Evolutionary conservation across 2,113 vertebrate species (phyloP), one percentile per base, ranked within the genome.

Genomic region (Lepus europaeus): DNA sequence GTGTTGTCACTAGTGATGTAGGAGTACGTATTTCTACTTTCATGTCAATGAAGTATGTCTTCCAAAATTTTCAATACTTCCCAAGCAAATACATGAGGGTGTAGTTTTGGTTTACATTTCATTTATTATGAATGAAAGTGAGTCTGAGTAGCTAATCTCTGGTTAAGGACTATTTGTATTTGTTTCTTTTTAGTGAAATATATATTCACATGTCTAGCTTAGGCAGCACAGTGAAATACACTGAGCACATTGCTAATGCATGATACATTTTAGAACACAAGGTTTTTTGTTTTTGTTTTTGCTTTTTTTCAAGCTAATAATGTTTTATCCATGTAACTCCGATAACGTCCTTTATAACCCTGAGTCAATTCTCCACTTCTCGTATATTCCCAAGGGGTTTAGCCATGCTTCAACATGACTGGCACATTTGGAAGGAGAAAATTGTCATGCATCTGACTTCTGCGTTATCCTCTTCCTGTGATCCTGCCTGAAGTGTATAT

Each of bases 51-150:
- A 56, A 82, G 10, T 16, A 3, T 51, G 9, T 45, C 85, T 77
- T 78, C 63, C 61, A 68, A 33, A 17, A 68, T 80, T 88, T 72
- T 53, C n/a, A 70, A 78, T 73, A 89, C 70, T 89, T 82, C 31
- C 31, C 33, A 66, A 89, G 13, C 9, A 85, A 66, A 53, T n/a
- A 22, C 4, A 2, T 51, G 79, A 95, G 17, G 53, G 25, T 51
- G 4, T 31, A 79, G 56, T 53, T 92, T 93, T 66, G 23, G 66
- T 81, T 91, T 68, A 82, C 5, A 12, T 56, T 89, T 70, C 3
- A 94, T 87, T 83, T 31, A 31, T 78, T 82, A 63, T 56, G 49
- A 82, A 49, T 78, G 56, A 89, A 6, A 92, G 17, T 73, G 8
- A 78, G 20, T n/a, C 27, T 72, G 31, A 72, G 8, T 25, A 72